A percentile compares a stretch with the other conserved stretches of the same genome.
Conservation (phyloP, 2,113 vertebrate genomes). For the Polypterus bichir region DNA sequence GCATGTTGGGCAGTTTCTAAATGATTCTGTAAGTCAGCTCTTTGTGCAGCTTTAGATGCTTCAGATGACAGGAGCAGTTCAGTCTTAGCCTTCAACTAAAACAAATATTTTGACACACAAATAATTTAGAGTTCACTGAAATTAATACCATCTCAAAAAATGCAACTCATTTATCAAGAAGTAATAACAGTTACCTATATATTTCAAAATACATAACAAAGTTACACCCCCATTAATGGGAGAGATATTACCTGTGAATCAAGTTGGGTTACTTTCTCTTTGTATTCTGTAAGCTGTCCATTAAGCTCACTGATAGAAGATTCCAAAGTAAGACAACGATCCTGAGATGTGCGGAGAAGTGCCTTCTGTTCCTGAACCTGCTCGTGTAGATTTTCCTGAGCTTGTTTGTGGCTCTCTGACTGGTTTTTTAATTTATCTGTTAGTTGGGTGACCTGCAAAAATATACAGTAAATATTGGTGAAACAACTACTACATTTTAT, state of each 20-base stretch:
- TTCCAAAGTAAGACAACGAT: slow-evolving; percentile 76
- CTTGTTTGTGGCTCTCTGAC: slow-evolving; percentile 94
- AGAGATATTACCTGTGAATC: slow-evolving; percentile 71
- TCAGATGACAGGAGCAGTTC: slow-evolving; percentile 86
- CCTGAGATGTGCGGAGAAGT: slow-evolving; percentile 72
- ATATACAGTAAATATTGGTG: no score
- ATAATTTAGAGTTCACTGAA: no score
- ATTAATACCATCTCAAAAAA: no score
- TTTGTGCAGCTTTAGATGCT: slow-evolving; percentile 82
- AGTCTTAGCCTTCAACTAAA: slow-evolving; percentile 90
- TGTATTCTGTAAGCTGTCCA: slow-evolving; percentile 75
- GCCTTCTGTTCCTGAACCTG: slow-evolving; percentile 94
- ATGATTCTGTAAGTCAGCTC: slow-evolving; percentile 87
- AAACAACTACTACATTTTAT: no score
- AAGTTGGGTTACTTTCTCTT: slow-evolving; percentile 80
- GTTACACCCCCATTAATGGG: no score
- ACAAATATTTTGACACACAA: slow-evolving; percentile 11
- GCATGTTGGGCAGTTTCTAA: slow-evolving; percentile 87
- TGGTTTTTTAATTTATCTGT: slow-evolving; percentile 94
- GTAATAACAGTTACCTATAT: no score
- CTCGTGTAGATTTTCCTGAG: slow-evolving; percentile 88
- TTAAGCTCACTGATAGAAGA: slow-evolving; percentile 62
- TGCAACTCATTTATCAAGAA: no score
- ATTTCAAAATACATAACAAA: no score
- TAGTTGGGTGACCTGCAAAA: slow-evolving; percentile 69